Percentiles rank a stretch among this genome's conserved stretches.
phyloP scores from a whole-genome alignment of 2,797 vertebrate species.

The Sitta carolinensis region DNA sequence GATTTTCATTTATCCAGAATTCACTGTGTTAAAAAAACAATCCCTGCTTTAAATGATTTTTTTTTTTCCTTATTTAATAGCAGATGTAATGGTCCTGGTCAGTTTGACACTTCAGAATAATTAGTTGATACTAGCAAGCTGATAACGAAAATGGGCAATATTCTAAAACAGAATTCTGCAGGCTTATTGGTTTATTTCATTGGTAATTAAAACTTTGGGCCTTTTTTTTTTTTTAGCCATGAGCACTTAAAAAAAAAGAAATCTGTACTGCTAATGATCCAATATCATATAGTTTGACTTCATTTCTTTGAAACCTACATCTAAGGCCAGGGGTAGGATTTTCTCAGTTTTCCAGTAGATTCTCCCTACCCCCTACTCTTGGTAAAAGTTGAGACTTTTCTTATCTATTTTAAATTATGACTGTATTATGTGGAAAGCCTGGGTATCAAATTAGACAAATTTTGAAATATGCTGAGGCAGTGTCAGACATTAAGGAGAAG shows the following conservation, averaged over 20 bases:
- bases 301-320: background rate
- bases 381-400: background rate
- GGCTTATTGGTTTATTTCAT: background rate
- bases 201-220: background rate
- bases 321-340: background rate
- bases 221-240: background rate
- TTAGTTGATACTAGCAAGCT: background rate
- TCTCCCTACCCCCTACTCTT: accelerated
- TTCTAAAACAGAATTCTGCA: background rate
- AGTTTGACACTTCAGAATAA: background rate
- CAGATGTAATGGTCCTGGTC: background rate
- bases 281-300: background rate
- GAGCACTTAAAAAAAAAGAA: background rate
- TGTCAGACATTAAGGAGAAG: background rate
- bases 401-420: background rate
- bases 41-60: background rate
- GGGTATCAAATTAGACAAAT: background rate
- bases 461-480: background rate
- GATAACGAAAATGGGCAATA: background rate
- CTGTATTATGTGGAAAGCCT: background rate
- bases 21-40: background rate
- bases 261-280: background rate
- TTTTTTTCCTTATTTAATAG: background rate
- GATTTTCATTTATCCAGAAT: background rate
- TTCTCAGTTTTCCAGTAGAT: background rate